Base-by-base conservation (phyloP, 2,113 vertebrate species). In the Nanorana parkeri region DNA sequence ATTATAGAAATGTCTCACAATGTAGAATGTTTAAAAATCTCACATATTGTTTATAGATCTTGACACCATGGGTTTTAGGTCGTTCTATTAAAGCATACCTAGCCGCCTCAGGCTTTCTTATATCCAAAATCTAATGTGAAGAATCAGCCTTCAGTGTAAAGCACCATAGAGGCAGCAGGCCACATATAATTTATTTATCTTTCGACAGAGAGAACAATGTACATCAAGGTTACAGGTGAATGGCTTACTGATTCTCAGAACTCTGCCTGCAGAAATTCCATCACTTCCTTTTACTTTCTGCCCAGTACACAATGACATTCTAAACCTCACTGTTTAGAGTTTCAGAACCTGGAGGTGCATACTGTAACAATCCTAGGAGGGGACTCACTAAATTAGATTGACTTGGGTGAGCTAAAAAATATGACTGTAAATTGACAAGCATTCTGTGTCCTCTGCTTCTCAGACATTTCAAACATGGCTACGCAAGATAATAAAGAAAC, bases 141-240 rank as follows among this genome's bases (percentile, higher is more conserved):
- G 41, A 77, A 61, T 17, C 21, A 52, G n/a, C 32, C 29, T 64
- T 78, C 36, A 78, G 63, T 55, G 63, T 23, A 66, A 67, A 15
- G 20, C 56, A 60, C 4, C 1, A 47, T 47, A 23, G 16, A 65
- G 23, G 60, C 68, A 80, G 23, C 32, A 68, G 67, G 29, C 32
- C 51, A 47, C 78, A 71, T 26, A 63, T 80, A 17, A 80, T 52
- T 28, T 63, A 71, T 63, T 56, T 67, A 80, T 80, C 47, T 78
- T 51, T 78, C 11, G 32, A 63, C 55, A 80, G 32, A 80, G 32
- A 71, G 19, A 80, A 36, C 65, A 72, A 51, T 58, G 78, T 20
- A 71, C 36, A 71, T 80, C 29, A 80, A 80, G 77, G 77, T 80
- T 69, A 80, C 63, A 64, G 78, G 67, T 80, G 78, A 71, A 71